These are phyloP conservation scores for Anhinga anhinga DNA, from an alignment of 2,113 vertebrate species.

Conservation along the genomic window DNA sequence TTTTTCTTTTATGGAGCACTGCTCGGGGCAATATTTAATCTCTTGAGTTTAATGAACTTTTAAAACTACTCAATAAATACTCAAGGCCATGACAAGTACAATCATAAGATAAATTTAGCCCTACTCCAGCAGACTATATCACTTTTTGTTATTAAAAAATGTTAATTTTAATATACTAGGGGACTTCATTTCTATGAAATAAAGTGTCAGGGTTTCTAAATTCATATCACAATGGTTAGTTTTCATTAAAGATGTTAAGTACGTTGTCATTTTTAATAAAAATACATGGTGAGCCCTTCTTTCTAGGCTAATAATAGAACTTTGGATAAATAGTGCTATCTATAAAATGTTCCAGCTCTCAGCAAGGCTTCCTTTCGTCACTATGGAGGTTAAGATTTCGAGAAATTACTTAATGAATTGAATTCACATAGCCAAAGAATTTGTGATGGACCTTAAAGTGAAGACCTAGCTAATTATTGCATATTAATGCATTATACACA, in stretches of 20 bases:
- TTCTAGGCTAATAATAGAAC: conserved; percentile 55
- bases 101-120: conserved; percentile 71
- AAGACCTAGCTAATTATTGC: background rate
- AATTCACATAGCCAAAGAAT: conserved; percentile 7
- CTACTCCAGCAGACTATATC: conserved; percentile 63
- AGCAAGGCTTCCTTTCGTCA: conserved; percentile 13
- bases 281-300: background rate
- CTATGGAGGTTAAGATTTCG: background rate
- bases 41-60: conserved; percentile 83
- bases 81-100: conserved; percentile 69
- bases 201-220: conserved; percentile 21
- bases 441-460: background rate
- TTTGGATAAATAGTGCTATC: conserved; percentile 36
- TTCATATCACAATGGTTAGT: conserved; percentile 9
- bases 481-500: background rate
- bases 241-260: conserved; percentile 55
- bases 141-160: conserved; percentile 76
- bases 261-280: conserved; percentile 17
- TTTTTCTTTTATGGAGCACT: conserved; percentile 75
- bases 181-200: conserved; percentile 70
- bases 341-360: conserved; percentile 38
- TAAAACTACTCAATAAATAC: conserved; percentile 80
- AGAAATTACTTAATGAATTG: conserved; percentile 28
- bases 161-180: conserved; percentile 73
- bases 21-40: conserved; percentile 75